Conservation (phyloP, 2,113 vertebrate genomes). For the Alethe castanea region DNA sequence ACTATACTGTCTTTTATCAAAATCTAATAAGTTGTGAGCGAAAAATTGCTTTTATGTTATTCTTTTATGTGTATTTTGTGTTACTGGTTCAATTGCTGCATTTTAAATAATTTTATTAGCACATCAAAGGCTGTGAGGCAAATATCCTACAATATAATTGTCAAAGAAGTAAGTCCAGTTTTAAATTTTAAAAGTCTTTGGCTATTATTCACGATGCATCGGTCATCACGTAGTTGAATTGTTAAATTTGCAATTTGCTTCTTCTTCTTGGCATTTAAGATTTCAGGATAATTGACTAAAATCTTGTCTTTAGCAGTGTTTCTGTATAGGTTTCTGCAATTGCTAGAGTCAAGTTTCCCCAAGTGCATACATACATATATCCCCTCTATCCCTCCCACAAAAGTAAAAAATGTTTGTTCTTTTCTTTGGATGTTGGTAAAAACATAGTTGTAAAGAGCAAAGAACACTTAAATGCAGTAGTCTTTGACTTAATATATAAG, state of each 20-base stretch:
- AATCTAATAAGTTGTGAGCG: background rate
- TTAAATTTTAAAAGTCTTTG: background rate
- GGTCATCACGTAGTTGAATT: background rate
- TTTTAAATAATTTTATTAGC: background rate
- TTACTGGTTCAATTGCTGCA: background rate
- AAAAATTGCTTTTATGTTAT: background rate
- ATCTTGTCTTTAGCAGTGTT: background rate
- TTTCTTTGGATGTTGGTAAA: background rate
- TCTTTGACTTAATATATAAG: background rate
- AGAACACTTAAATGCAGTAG: background rate
- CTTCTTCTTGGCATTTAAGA: background rate
- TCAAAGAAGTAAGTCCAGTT: background rate
- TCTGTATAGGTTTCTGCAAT: background rate
- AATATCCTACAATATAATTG: background rate
- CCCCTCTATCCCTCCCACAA: background rate
- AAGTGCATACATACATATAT: background rate
- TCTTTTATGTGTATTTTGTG: background rate
- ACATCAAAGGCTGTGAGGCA: background rate
- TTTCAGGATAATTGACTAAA: background rate
- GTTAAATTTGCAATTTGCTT: background rate
- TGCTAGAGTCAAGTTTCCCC: background rate
- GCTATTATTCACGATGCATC: background rate
- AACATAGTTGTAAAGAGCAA: background rate
- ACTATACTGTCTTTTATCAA: background rate
- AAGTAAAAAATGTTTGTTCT: background rate